phyloP scores from a whole-genome alignment of 2,888 invertebrate genomes.

The Agapetus fuscipes region DNA sequence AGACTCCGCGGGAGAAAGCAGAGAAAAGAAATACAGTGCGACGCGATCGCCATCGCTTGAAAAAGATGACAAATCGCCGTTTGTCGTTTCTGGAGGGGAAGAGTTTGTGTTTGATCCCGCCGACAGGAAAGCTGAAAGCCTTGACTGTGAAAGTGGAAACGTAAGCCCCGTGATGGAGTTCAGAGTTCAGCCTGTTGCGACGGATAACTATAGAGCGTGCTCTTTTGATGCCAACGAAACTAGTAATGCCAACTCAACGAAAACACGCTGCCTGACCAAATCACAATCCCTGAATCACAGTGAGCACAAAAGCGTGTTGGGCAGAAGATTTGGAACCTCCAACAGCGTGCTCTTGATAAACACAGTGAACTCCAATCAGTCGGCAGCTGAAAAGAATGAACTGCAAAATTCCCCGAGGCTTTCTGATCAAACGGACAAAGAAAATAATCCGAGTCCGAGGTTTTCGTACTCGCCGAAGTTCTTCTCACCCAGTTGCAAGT shows the following conservation, averaged over 20 bases:
- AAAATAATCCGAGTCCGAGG: constrained; percentile 34
- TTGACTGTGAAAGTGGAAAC: constrained; percentile 24
- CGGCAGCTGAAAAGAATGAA: constrained; percentile 28
- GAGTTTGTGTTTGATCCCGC: constrained; percentile 33
- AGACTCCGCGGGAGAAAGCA: constrained; percentile 29
- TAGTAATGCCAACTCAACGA: not conserved
- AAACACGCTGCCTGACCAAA: not conserved
- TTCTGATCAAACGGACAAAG: constrained; percentile 37
- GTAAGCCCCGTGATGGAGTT: constrained; percentile 23
- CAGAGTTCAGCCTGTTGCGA: constrained; percentile 20
- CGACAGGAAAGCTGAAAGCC: constrained; percentile 24
- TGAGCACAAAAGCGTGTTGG: constrained; percentile 4
- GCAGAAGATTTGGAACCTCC: constrained; percentile 11
- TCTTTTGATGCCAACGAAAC: constrained; percentile 3
- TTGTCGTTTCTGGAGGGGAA: constrained; percentile 26
- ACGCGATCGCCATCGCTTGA: constrained; percentile 43
- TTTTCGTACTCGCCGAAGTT: constrained; percentile 42
- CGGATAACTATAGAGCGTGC: constrained; percentile 12
- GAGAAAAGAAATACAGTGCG: constrained; percentile 38
- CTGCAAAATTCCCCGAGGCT: constrained; percentile 39
- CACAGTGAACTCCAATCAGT: constrained; percentile 4
- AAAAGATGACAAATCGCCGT: constrained; percentile 43
- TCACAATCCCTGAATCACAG: not conserved
- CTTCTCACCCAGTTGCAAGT: constrained; percentile 15
- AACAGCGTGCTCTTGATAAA: constrained; percentile 12